These are phyloP conservation scores for zebrafish (Danio rerio) DNA, from an alignment of 2,113 vertebrate genomes.

Conservation along the genomic window GRCz12tu NC_133176.1:28769501-28770000, in stretches of 20 bases:
- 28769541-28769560: not conserved
- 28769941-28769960: conserved; percentile 53
- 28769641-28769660: not conserved
- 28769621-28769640: not conserved
- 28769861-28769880: conserved; percentile 99
- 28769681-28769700: conserved; percentile 1
- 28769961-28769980: conserved; percentile 30
- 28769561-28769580: not conserved
- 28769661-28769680: not conserved
- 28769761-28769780: conserved; percentile 15
- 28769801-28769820: conserved; percentile 69
- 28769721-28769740: conserved; percentile 5
- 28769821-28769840: conserved; percentile 91
- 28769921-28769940: conserved; percentile 72
- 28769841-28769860: conserved; percentile 99
- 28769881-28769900: conserved; percentile 92
- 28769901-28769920: conserved; percentile 73
- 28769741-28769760: not conserved
- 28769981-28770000: not conserved
- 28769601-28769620: not conserved
- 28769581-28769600: not conserved
- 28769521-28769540: no score
- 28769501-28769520: no score
- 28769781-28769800: conserved; percentile 53
- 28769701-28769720: not conserved